Base-by-base conservation (phyloP, 2,888 invertebrate species). In the Fissipunctia ypsillon region DNA sequence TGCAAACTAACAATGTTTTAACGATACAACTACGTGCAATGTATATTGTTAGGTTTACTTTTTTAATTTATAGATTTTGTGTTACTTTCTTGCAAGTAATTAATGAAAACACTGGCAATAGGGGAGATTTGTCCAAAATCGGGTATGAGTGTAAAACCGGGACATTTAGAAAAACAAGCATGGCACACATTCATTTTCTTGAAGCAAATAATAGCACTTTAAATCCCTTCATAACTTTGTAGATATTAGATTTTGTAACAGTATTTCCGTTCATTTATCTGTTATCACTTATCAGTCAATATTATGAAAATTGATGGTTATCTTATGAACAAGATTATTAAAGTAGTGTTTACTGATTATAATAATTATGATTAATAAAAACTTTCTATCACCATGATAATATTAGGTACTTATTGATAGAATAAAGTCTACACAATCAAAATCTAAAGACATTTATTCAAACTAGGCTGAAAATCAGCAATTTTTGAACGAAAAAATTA, bases 271-370 rank as follows among this genome's bases (percentile, higher is more conserved):
- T 25, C 2, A 28, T 65, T 54, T 65, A 73, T 48, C 52, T 54
- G n/a, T n/a, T n/a, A n/a, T n/a, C n/a, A n/a, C n/a, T 25, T 78
- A 80, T 72, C 83, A 60, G 28, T 61, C 16, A 69, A 38, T 38
- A 9, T 38, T 76, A 31, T 54, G 12, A 45, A 64, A 57, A 76
- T 59, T 64, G 69, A 69, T 79, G 16, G 19, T 9, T 52, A 67
- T 70, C 63, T 48, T 48, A n/a, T 19, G 45, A 57, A 38, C 35
- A 70, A 38, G 22, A 45, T 71, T 22, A 54, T 43, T 19, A n/a
- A n/a, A n/a, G n/a, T n/a, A 45, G 38, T 52, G n/a, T 50, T 35
- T 43, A 22, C 25, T 67, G 22, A 66, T 59, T 25, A 22, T n/a
- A n/a, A 31, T 28, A 25, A 31, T 64, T 6, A 64, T 16, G 35